phyloP scores from a whole-genome alignment of 2,888 invertebrate species.

The Cordylochernes scorpioides region DNA sequence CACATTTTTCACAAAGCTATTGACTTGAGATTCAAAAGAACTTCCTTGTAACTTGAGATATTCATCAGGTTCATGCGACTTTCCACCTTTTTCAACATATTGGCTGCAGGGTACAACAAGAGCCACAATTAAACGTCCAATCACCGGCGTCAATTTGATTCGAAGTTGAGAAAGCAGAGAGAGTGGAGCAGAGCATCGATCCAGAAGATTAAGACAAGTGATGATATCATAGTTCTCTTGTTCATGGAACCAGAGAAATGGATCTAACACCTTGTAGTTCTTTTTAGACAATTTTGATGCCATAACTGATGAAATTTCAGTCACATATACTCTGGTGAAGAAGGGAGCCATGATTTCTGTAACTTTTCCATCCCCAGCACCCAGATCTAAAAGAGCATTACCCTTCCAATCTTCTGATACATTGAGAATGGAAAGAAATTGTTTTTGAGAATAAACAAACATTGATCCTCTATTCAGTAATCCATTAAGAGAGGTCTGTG shows the following conservation, averaged over 20 bases:
- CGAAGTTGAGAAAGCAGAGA: slow-evolving; percentile 47
- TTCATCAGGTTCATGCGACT: slow-evolving; percentile 18
- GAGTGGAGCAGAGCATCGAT: slow-evolving; percentile 63
- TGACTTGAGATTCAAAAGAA: slow-evolving; percentile 37
- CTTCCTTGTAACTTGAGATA: slow-evolving; percentile 20
- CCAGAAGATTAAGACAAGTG: slow-evolving; percentile 70
- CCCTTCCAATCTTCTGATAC: slow-evolving; percentile 9
- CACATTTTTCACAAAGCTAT: slow-evolving; percentile 35
- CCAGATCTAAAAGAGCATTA: slow-evolving; percentile 41
- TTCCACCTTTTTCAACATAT: slow-evolving; percentile 54
- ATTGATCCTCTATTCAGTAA: slow-evolving; percentile 72
- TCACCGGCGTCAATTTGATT: slow-evolving; percentile 35
- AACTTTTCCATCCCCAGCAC: slow-evolving; percentile 85
- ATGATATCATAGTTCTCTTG: slow-evolving; percentile 38
- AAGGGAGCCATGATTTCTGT: slow-evolving; percentile 48
- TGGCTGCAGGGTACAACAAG: slow-evolving; percentile 76
- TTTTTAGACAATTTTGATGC: slow-evolving; percentile 42
- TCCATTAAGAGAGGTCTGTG: slow-evolving; percentile 86
- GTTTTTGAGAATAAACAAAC: slow-evolving; percentile 70
- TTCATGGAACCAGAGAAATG: too few species aligned
- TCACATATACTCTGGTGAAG: slow-evolving; percentile 48
- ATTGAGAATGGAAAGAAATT: slow-evolving; percentile 38
- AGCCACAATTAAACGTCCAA: slow-evolving; percentile 52
- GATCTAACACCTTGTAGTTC: slow-evolving; percentile 52
- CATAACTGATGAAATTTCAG: slow-evolving; percentile 78